Evolutionary conservation across 2,888 invertebrate species (phyloP), one percentile per base, ranked within the genome.

Genomic region (Lumbricus terrestris): DNA sequence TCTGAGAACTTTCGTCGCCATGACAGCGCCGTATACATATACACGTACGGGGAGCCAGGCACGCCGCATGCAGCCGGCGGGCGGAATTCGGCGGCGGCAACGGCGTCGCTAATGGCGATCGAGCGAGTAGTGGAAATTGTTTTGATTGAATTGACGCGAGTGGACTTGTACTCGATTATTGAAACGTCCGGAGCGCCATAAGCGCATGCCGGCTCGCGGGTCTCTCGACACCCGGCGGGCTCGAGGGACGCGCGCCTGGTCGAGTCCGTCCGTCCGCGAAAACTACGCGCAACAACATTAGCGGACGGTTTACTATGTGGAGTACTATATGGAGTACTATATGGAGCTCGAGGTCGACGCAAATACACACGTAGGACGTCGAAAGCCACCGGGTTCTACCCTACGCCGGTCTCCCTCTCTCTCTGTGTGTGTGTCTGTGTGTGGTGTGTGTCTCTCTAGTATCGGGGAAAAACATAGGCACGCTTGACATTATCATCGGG

Each of bases 91-190:
- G 4, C 69, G 69, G 69, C n/a, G n/a, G n/a, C n/a, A 15, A 8
- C 69, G 29, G 29, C 11, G 2, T 29, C 29, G 69, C 69, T 69
- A 69, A 69, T 69, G 69, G 69, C n/a, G 69, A 69, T 69, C 69
- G 29, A 69, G 69, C n/a, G 69, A 69, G n/a, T 69, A 8, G 69
- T 0, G 69, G 69, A 69, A 69, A 69, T 85, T 85, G 85, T 85
- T 85, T 88, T 90, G 90, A 90, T 90, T 83, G 90, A 88, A 85
- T 85, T 88, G 90, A 85, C 90, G 88, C 90, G 90, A 88, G 90
- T 90, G 90, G 88, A 35, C 88, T 37, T 6, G 34, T 37, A 85
- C 85, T 85, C 85, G 85, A 85, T 85, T 85, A 85, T 85, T 37
- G 85, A 34, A 85, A 85, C 85, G 85, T 85, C 37, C 37, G 37